Conservation (phyloP, 2,113 vertebrate species). For the Alces alces region DNA sequence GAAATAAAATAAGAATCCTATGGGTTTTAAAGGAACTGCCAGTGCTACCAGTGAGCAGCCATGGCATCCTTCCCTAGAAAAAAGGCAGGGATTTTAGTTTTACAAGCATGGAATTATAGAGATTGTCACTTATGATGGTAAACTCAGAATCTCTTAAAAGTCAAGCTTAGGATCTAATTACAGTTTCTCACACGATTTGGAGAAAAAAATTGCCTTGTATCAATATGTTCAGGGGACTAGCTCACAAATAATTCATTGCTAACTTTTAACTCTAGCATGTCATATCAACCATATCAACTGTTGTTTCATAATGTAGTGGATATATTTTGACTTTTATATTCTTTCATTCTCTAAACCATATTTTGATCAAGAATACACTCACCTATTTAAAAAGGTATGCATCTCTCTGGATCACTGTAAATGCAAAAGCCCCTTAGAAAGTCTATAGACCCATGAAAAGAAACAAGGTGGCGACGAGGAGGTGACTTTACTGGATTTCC, state of each 20-base stretch:
- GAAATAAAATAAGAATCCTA: slow-evolving; percentile 60
- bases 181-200: background rate
- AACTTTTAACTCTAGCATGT: slow-evolving; percentile 42
- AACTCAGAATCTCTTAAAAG: background rate
- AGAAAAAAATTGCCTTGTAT: background rate
- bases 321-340: background rate
- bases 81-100: background rate
- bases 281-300: background rate
- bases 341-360: background rate
- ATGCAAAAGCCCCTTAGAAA: background rate
- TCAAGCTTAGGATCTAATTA: slow-evolving; percentile 17
- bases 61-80: background rate
- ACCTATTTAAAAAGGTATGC: background rate
- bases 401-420: background rate
- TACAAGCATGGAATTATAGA: background rate
- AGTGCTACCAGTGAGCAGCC: background rate
- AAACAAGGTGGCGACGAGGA: background rate
- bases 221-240: background rate
- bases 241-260: background rate
- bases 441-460: background rate
- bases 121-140: background rate
- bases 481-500: background rate
- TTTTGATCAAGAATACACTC: background rate
- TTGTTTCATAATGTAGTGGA: background rate
- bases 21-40: slow-evolving; percentile 33